These are phyloP conservation scores for Leptestheria dahalacensis DNA, from an alignment of 1,140 invertebrate species.

Conservation along the genomic window DNA sequence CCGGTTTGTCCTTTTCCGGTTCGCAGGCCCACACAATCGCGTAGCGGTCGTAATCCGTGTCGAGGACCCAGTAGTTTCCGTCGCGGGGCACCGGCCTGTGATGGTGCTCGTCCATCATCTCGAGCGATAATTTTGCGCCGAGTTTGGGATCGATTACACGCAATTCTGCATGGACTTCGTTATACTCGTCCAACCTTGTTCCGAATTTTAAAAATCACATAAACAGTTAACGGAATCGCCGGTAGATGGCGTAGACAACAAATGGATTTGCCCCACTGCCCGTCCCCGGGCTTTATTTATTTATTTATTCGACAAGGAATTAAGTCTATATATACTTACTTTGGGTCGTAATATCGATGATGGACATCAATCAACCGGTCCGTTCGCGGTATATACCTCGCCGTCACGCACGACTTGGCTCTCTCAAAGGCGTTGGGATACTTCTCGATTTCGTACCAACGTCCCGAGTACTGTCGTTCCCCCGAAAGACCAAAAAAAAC, in stretches of 20 bases:
- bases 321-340: background rate
- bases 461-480: constrained; percentile 18
- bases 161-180: background rate
- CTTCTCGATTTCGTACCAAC: constrained; percentile 21
- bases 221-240: background rate
- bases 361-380: constrained; percentile 16
- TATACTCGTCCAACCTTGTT: background rate
- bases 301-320: background rate
- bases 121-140: background rate
- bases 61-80: constrained; percentile 58
- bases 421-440: constrained; percentile 19
- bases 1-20: background rate
- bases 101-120: background rate
- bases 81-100: constrained; percentile 24
- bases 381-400: constrained; percentile 14
- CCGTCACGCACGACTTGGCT: constrained; percentile 15
- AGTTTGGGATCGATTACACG: background rate
- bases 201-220: background rate
- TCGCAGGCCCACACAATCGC: constrained; percentile 58
- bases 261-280: no score
- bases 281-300: no score
- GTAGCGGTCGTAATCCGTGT: constrained; percentile 60
- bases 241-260: background rate
- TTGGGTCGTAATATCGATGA: constrained; percentile 11
- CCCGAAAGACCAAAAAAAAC: background rate